Evolutionary conservation across 2,113 vertebrate species (phyloP).

Genomic region (Glaucomys volans): DNA sequence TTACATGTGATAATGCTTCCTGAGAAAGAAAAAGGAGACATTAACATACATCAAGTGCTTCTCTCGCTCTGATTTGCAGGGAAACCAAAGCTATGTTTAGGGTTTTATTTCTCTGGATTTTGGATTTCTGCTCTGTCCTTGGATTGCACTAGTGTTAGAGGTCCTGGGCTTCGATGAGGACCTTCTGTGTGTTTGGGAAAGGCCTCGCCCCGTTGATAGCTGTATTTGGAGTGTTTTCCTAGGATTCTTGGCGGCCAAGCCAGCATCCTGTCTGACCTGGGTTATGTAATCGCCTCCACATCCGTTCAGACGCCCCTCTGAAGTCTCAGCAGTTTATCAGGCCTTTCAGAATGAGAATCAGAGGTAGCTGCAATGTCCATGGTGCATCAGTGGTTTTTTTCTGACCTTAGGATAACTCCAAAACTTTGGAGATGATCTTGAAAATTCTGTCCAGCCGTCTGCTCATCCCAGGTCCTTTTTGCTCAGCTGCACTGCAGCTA

Average conservation of each 20-base stretch:
- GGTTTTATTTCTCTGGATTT: background rate
- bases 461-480: background rate
- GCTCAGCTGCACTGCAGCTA: background rate
- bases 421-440: background rate
- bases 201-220: background rate
- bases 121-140: background rate
- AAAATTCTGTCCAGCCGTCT: background rate
- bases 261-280: background rate
- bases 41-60: background rate
- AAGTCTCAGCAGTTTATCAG: background rate
- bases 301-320: background rate
- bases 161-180: background rate
- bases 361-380: background rate
- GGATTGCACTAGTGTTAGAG: background rate
- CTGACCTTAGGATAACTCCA: background rate
- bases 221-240: background rate
- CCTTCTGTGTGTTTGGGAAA: background rate
- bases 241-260: background rate
- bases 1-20: background rate
- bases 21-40: background rate
- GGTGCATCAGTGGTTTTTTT: background rate
- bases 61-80: background rate
- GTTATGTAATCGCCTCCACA: background rate
- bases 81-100: slow-evolving; percentile 22
- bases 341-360: background rate